Conservation (phyloP, 2,888 invertebrate species). For the Cephonodes hylas region DNA sequence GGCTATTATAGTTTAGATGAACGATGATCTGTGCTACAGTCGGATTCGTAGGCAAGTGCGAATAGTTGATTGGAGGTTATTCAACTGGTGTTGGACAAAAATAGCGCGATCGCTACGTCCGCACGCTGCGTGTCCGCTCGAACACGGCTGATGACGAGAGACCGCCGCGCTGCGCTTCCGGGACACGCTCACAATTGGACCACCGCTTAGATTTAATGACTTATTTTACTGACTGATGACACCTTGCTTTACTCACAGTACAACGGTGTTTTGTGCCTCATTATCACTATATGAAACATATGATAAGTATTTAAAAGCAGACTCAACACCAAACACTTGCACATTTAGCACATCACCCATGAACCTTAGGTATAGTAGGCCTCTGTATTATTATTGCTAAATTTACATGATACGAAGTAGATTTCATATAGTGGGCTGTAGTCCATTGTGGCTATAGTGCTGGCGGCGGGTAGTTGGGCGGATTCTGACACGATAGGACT, state of each 20-base stretch:
- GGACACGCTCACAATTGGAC: slow-evolving; percentile 53
- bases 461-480: slow-evolving; percentile 53
- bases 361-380: slow-evolving; percentile 25
- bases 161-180: slow-evolving; percentile 58
- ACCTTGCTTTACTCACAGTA: background rate
- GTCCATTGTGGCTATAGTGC: slow-evolving; percentile 40
- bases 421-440: slow-evolving; percentile 43
- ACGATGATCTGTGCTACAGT: slow-evolving; percentile 42
- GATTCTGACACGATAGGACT: slow-evolving; percentile 40
- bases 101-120: slow-evolving; percentile 67
- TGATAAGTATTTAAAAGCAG: background rate
- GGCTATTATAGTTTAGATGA: slow-evolving; percentile 34
- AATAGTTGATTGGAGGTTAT: slow-evolving; percentile 81
- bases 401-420: too few relatives aligned
- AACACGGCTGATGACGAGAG: slow-evolving; percentile 41
- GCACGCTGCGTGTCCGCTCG: slow-evolving; percentile 48
- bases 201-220: slow-evolving; percentile 28
- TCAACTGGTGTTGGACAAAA: slow-evolving; percentile 77
- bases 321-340: background rate
- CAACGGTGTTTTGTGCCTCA: background rate
- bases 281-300: too few relatives aligned
- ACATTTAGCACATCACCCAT: background rate
- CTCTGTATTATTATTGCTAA: slow-evolving; percentile 29
- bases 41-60: slow-evolving; percentile 69
- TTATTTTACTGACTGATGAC: background rate